Conservation (phyloP, 1,140 invertebrate genomes). For the Drosophila pandora region DNA sequence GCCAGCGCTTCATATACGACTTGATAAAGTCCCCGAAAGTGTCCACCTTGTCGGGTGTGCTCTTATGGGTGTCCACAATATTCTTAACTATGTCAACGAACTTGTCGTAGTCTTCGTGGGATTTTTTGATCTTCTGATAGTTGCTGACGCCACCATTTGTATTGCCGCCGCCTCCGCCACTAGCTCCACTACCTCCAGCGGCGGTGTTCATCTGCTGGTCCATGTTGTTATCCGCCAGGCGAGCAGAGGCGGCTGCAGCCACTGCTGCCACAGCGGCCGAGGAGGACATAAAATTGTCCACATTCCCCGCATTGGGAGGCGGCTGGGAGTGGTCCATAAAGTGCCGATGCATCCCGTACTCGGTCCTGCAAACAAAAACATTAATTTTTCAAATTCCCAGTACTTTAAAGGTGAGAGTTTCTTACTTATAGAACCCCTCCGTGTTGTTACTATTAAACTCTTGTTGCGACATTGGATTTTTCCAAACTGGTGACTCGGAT, state of each 20-base stretch:
- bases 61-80: conserved; percentile 80
- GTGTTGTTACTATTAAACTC: conserved; percentile 82
- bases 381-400: background rate
- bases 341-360: conserved; percentile 83
- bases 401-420: background rate
- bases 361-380: conserved; percentile 56
- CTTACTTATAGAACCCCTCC: conserved; percentile 83
- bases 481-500: conserved; percentile 83
- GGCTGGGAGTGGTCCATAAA: conserved; percentile 83
- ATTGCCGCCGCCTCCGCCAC: conserved; percentile 65
- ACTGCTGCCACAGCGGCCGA: conserved; percentile 79
- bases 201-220: conserved; percentile 71
- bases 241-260: conserved; percentile 73
- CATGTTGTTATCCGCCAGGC: conserved; percentile 75
- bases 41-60: conserved; percentile 77
- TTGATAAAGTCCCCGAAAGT: conserved; percentile 80
- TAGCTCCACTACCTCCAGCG: conserved; percentile 60
- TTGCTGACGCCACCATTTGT: conserved; percentile 77
- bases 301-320: conserved; percentile 73
- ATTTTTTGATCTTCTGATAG: conserved; percentile 82
- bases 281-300: conserved; percentile 81
- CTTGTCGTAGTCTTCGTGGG: conserved; percentile 81
- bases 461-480: conserved; percentile 84
- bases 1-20: conserved; percentile 82
- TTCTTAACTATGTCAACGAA: conserved; percentile 83